Conservation (phyloP, 2,797 vertebrate genomes). For the Dicrostonyx torquatus region DNA sequence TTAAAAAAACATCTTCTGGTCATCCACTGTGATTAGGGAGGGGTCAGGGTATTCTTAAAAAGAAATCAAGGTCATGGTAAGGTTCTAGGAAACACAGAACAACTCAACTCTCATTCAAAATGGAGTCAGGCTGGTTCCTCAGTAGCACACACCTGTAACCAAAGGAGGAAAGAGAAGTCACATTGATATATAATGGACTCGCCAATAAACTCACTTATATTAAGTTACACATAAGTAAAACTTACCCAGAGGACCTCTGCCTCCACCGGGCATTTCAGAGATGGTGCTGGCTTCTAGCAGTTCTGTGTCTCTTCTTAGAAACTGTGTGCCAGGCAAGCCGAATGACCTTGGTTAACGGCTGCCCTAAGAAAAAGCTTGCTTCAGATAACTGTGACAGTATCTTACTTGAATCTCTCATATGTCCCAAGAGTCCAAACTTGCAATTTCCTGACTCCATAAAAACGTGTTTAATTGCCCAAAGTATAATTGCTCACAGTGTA, state of each 20-base stretch:
- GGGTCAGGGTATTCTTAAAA: too few species aligned
- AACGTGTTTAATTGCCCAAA: not conserved
- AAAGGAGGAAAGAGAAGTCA: not conserved
- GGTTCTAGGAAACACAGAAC: too few species aligned
- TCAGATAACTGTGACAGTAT: not conserved
- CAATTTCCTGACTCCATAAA: not conserved
- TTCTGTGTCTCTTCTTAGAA: not conserved
- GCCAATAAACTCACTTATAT: not conserved
- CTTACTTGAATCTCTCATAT: not conserved
- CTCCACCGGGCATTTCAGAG: not conserved
- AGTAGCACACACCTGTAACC: not conserved
- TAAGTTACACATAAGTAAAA: not conserved
- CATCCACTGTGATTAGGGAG: too few species aligned
- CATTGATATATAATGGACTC: not conserved
- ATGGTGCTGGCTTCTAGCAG: not conserved
- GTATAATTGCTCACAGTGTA: not conserved
- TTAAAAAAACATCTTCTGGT: too few species aligned
- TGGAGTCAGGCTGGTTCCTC: too few species aligned
- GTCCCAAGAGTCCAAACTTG: not conserved
- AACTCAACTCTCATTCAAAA: too few species aligned
- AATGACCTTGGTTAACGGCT: not conserved
- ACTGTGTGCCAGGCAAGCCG: not conserved
- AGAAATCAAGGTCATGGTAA: too few species aligned
- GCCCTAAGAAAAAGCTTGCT: not conserved
- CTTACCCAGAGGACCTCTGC: not conserved